These are phyloP conservation scores for Meandrusa payeni DNA, from an alignment of 2,888 invertebrate genomes.

Conservation along the genomic window DNA sequence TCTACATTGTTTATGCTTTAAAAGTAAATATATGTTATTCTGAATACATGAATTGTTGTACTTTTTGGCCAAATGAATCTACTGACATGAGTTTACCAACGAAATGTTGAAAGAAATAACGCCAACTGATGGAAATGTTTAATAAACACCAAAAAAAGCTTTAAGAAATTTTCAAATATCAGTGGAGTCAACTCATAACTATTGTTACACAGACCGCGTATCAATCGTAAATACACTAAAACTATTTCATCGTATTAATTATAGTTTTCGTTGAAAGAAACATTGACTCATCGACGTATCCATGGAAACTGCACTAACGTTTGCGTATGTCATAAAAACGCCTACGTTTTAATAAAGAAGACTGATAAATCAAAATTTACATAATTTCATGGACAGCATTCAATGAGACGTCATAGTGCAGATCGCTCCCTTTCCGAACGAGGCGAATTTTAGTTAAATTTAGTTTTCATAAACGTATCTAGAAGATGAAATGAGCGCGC, in stretches of 20 bases:
- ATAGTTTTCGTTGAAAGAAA: background rate
- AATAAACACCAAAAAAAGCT: slow-evolving; percentile 2
- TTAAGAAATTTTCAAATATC: background rate
- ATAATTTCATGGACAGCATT: slow-evolving; percentile 19
- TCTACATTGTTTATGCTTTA: too few species aligned
- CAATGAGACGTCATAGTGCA: slow-evolving; percentile 18
- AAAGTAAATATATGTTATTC: too few species aligned
- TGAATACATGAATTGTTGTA: too few species aligned
- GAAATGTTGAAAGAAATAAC: background rate
- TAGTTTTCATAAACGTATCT: slow-evolving; percentile 27
- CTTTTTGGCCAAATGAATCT: background rate
- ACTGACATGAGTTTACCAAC: background rate
- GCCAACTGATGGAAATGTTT: slow-evolving; percentile 11
- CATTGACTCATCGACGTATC: background rate
- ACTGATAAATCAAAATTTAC: slow-evolving; percentile 16
- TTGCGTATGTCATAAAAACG: slow-evolving; percentile 16
- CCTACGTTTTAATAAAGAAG: slow-evolving; percentile 13
- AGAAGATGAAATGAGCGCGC: slow-evolving; percentile 9
- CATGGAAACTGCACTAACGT: background rate
- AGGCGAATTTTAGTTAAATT: slow-evolving; percentile 25
- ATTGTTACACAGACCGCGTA: too few species aligned
- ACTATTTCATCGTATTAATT: too few species aligned
- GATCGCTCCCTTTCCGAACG: slow-evolving; percentile 15
- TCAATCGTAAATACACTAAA: too few species aligned
- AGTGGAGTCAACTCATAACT: background rate